These are phyloP conservation scores for Agriotes lineatus DNA, from an alignment of 2,888 invertebrate species.

Conservation along the genomic window DNA sequence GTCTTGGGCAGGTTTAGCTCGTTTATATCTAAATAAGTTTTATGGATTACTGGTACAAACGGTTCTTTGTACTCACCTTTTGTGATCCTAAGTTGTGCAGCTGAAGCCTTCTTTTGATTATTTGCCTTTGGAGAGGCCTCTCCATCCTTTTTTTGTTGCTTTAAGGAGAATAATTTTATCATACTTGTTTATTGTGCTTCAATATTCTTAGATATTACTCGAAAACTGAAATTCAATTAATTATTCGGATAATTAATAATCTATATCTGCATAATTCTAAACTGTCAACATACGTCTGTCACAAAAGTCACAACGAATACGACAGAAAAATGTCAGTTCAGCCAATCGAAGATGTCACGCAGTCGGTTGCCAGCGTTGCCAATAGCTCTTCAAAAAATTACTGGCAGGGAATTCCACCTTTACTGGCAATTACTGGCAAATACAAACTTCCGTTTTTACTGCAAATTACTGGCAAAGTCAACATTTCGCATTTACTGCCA, in stretches of 20 bases:
- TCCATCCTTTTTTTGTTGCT: conserved; percentile 98
- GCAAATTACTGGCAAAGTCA: too few relatives aligned
- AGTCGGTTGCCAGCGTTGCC: too few relatives aligned
- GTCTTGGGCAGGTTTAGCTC: conserved; percentile 98
- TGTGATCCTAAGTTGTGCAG: conserved; percentile 96
- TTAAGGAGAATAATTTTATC: conserved; percentile 98
- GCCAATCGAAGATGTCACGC: conserved; percentile 20
- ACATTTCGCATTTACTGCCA: too few relatives aligned
- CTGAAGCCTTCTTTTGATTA: conserved; percentile 93
- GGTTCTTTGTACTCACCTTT: conserved; percentile 84
- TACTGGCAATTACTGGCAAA: too few relatives aligned
- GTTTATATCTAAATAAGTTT: conserved; percentile 85
- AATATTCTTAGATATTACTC: conserved; percentile 7
- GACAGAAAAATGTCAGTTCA: conserved; percentile 11
- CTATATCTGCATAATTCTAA: conserved; percentile 37
- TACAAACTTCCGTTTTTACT: too few relatives aligned
- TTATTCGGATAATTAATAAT: conserved; percentile 30
- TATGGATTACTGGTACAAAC: neutral
- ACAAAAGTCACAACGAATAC: conserved; percentile 30
- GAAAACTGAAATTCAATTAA: conserved; percentile 21
- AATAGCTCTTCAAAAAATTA: too few relatives aligned
- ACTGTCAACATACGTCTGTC: conserved; percentile 39
- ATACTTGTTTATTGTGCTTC: conserved; percentile 68
- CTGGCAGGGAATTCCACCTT: too few relatives aligned
- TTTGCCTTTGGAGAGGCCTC: conserved; percentile 82